Percentiles rank a stretch among this genome's conserved stretches.
phyloP scores from a whole-genome alignment of 2,797 vertebrate genomes.

The Discoglossus pictus region DNA sequence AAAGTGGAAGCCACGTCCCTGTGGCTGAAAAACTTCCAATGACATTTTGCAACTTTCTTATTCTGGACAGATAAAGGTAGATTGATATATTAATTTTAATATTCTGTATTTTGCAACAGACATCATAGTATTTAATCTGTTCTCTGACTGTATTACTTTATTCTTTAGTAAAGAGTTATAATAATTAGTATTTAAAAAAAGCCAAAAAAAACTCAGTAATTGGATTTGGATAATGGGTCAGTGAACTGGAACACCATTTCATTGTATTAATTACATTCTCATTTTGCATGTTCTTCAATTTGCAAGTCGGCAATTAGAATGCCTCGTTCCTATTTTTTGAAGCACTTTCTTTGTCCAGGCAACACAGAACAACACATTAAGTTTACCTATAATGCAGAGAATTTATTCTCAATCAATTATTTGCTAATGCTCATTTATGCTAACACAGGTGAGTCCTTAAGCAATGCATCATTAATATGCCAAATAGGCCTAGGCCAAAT shows the following conservation, averaged over 20 bases:
- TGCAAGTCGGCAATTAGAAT: constrained; percentile 47
- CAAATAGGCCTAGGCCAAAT: constrained; percentile 7
- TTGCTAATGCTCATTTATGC: constrained; percentile 39
- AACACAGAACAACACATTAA: constrained; percentile 18
- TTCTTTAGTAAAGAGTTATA: constrained; percentile 31
- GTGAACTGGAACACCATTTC: constrained; percentile 44
- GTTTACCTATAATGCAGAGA: constrained; percentile 6
- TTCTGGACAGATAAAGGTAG: not conserved
- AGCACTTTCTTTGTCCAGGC: constrained; percentile 24
- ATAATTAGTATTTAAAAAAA: constrained; percentile 46
- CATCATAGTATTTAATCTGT: constrained; percentile 22
- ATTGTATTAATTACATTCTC: constrained; percentile 50
- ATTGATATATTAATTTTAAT: not conserved
- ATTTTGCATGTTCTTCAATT: constrained; percentile 44
- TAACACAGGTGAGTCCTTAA: not conserved
- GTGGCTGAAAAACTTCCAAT: not conserved
- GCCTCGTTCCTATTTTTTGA: constrained; percentile 31
- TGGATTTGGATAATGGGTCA: constrained; percentile 48
- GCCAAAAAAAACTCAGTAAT: constrained; percentile 31
- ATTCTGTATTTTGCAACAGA: not conserved
- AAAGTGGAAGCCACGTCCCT: no score
- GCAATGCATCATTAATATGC: constrained; percentile 16
- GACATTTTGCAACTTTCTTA: not conserved
- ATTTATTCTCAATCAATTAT: constrained; percentile 23
- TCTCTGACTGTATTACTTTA: constrained; percentile 17